Evolutionary conservation across 1,140 invertebrate genomes (phyloP), one percentile per base, ranked within the genome.

Genomic region (Pseudomyrmex cubaensis): DNA sequence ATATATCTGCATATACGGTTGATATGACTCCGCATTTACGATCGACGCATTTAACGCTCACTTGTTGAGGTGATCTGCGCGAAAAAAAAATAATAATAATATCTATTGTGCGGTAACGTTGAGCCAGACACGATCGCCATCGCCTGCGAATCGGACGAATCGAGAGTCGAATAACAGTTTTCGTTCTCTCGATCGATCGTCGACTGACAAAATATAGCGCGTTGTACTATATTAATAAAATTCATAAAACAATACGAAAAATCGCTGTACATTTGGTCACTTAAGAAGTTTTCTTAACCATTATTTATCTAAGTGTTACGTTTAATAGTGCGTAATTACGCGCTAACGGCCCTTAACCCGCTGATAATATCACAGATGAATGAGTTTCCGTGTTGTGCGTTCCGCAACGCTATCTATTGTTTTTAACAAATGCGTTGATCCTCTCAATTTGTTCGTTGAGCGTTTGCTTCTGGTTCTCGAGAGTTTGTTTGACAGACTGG

Each of bases 301-400:
- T 87, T 82, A 87, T 77, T 88, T 89, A 90, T 89, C 74, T 90
- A 89, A 89, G 46, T 88, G 87, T 89, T 84, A 83, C 80, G 63
- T 91, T 84, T 87, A 80, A 73, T 85, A 90, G 80, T 86, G 57
- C 72, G 82, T 85, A 82, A 35, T 83, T 85, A 80, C 69, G 66
- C 62, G 88, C 89, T 89, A 92, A 93, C 90, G 92, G 90, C 93
- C 89, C 91, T 93, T 93, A 93, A 93, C 92, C 92, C 92, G 92
- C 91, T 87, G 92, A 92, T 93, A 94, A 93, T 94, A 94, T 94
- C 93, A 94, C 93, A 94, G 93, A 94, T 92, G 92, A 92, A 93
- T 92, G 90, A 93, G 92, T 94, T 93, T 93, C 92, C 92, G 92
- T 94, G 92, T 93, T 93, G 92, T 90, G 90, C 91, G 90, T 93